Evolutionary conservation across 2,797 vertebrate species (phyloP), one percentile per base, ranked within the genome.

Genomic region (Hyperoplus immaculatus): DNA sequence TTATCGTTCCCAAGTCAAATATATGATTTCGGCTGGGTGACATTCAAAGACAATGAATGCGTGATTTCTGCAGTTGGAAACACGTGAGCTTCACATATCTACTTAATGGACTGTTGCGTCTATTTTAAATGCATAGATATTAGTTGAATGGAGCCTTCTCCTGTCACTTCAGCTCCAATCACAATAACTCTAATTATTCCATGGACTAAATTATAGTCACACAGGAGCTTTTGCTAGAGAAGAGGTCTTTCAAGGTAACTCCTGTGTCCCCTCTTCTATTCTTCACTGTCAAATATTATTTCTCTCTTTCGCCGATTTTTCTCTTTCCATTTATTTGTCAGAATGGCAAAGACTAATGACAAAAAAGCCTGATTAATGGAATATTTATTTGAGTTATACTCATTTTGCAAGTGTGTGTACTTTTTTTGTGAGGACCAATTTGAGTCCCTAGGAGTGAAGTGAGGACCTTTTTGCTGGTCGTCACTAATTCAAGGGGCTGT

Each of bases 111-210:
- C 58, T 46, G 11, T 38, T 56, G 39, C 13, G 9, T 73, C 10
- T 50, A n/a, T 72, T 51, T 41, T 50, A 65, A 50, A 42, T 42
- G 16, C 12, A 36, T 18, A 5, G 8, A 16, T 41, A 69, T 43
- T 21, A 51, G n/a, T 60, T 69, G 56, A 69, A 64, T 63, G 63
- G 11, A 68, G 63, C 39, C 57, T 41, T 59, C 39, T 41, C 14
- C 7, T 16, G 8, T 59, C 39, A 10, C 39, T n/a, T 12, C 57
- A 41, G 38, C n/a, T 59, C 15, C 57, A n/a, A 15, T 59, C 41
- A 59, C 14, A n/a, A 16, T 59, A 59, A 59, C 14, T 10, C 11
- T 16, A 58, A 55, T 36, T 15, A 9, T 43, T 39, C 55, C 46
- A 69, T 4, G 10, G 5, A 58, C n/a, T 16, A 39, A 9, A 9